Evolutionary conservation across 2,888 invertebrate genomes (phyloP).

Genomic region (Gasteruption jaculator): DNA sequence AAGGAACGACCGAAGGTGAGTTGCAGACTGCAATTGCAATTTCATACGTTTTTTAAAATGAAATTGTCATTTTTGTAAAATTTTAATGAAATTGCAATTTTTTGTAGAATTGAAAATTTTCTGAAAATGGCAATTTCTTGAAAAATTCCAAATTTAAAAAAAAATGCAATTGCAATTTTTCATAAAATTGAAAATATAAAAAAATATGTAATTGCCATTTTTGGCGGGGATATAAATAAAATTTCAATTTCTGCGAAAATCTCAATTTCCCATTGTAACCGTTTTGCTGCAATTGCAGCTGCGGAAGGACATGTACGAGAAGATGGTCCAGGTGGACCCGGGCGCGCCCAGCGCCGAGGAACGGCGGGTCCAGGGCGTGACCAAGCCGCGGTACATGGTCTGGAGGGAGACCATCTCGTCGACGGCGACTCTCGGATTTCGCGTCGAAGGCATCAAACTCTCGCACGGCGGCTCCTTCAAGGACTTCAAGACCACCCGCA

Average conservation of each 20-base stretch:
- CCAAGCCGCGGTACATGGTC: constrained; percentile 91
- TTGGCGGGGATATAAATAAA: too few species aligned
- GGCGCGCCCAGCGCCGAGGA: constrained; percentile 88
- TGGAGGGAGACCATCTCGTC: constrained; percentile 97
- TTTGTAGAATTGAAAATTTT: not conserved
- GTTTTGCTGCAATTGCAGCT: constrained; percentile 28
- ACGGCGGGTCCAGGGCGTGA: constrained; percentile 83
- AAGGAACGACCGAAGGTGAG: constrained; percentile 88
- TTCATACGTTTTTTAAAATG: not conserved
- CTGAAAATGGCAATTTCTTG: too few species aligned
- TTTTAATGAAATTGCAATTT: too few species aligned
- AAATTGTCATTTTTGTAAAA: not conserved
- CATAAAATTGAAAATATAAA: too few species aligned
- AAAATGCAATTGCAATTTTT: not conserved
- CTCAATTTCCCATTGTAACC: too few species aligned
- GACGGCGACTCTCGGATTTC: constrained; percentile 92
- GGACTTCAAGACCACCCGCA: constrained; percentile 92
- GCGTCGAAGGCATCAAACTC: constrained; percentile 91
- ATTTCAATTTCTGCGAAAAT: too few species aligned
- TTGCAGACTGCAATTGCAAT: not conserved
- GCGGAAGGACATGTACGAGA: constrained; percentile 89
- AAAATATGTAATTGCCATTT: too few species aligned
- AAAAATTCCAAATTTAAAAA: not conserved
- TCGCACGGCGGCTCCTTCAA: constrained; percentile 88
- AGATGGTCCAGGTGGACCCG: constrained; percentile 92